Conservation (phyloP, 1,140 invertebrate species). For the Camponotus floridanus region DNA sequence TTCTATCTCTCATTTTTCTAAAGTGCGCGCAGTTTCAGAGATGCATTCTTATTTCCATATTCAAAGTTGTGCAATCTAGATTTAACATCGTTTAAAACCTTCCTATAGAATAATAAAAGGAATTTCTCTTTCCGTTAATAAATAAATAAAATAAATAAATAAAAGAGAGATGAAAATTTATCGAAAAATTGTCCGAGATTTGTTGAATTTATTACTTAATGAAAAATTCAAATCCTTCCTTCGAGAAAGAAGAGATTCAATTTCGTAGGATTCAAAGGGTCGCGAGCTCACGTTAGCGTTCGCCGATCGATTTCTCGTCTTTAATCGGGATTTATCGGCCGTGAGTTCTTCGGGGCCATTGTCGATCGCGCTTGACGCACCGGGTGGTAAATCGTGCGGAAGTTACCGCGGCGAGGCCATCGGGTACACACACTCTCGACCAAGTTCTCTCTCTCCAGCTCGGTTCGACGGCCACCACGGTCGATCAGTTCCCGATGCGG, state of each 20-base stretch:
- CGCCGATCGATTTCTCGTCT: conserved; percentile 49
- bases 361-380: conserved; percentile 60
- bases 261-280: conserved; percentile 6
- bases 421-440: conserved; percentile 46
- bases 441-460: conserved; percentile 48
- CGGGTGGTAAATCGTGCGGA: conserved; percentile 58
- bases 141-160: background rate
- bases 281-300: background rate
- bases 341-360: conserved; percentile 53
- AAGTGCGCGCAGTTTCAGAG: background rate
- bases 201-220: background rate
- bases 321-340: conserved; percentile 60
- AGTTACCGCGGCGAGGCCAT: conserved; percentile 49
- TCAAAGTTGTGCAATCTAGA: too few species aligned
- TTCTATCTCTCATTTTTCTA: background rate
- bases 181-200: background rate
- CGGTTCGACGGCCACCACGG: conserved; percentile 29
- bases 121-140: too few species aligned
- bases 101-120: too few species aligned
- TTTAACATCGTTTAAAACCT: too few species aligned
- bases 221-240: background rate
- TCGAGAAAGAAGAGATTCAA: background rate
- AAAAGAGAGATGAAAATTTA: background rate
- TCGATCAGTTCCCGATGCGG: conserved; percentile 59
- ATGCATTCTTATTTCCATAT: too few species aligned